These are phyloP conservation scores for Orientallactaga bullata DNA, from an alignment of 2,113 vertebrate genomes.

Conservation along the genomic window DNA sequence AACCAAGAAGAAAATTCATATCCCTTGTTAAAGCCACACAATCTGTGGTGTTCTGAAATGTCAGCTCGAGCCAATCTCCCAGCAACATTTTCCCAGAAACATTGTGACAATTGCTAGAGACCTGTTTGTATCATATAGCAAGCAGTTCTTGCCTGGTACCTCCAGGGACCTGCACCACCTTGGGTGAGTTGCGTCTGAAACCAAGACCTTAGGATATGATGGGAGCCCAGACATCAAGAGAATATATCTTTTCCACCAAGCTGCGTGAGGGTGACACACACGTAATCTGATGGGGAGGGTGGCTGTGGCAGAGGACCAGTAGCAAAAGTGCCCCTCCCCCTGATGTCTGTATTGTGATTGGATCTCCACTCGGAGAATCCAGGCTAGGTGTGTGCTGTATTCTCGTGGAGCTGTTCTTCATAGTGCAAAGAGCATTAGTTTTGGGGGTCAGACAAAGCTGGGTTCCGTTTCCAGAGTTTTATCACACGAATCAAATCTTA, in stretches of 20 bases:
- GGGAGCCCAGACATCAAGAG: background rate
- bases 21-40: background rate
- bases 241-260: background rate
- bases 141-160: background rate
- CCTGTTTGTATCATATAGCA: background rate
- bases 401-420: background rate
- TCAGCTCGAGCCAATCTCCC: background rate
- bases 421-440: background rate
- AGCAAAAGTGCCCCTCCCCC: background rate
- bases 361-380: background rate
- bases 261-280: background rate
- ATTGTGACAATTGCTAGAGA: background rate
- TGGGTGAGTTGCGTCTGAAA: background rate
- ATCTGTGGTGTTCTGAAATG: background rate
- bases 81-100: background rate
- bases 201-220: background rate
- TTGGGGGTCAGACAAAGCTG: constrained; percentile 6
- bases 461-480: constrained; percentile 45
- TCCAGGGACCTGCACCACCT: background rate
- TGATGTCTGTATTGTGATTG: background rate
- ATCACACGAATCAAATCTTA: background rate
- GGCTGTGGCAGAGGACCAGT: background rate
- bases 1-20: background rate
- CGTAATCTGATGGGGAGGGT: background rate
- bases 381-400: background rate